Evolutionary conservation across 1,140 invertebrate genomes (phyloP).

Genomic region (Magallana angulata): DNA sequence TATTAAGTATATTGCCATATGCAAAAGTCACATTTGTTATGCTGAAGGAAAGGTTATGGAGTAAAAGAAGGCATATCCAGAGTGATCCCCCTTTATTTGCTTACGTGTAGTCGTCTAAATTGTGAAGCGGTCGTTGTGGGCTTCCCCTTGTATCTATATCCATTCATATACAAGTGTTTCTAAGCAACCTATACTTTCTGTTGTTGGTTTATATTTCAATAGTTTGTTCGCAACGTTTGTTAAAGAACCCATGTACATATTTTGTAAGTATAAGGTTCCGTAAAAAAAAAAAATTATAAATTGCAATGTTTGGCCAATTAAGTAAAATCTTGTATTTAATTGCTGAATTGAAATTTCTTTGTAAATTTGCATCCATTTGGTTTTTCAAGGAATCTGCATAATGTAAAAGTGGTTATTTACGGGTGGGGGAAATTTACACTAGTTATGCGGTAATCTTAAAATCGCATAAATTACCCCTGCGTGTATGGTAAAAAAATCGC

Average conservation of each 20-base stretch:
- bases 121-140: constrained; percentile 19
- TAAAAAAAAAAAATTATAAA: background rate
- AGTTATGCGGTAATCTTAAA: too few relatives aligned
- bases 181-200: constrained; percentile 24
- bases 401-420: too few relatives aligned
- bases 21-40: background rate
- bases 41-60: background rate
- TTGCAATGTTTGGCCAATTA: constrained; percentile 28
- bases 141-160: constrained; percentile 27
- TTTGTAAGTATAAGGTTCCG: constrained; percentile 18
- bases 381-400: constrained; percentile 17
- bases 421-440: too few relatives aligned
- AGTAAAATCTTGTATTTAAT: constrained; percentile 26
- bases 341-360: constrained; percentile 32
- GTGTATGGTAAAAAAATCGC: too few relatives aligned
- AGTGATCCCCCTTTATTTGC: constrained; percentile 51
- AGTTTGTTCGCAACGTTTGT: constrained; percentile 30
- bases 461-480: too few relatives aligned
- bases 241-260: constrained; percentile 10
- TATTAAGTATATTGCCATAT: too few relatives aligned
- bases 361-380: constrained; percentile 5
- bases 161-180: constrained; percentile 23
- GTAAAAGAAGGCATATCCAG: constrained; percentile 47
- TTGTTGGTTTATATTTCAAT: constrained; percentile 35
- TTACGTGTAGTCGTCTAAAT: constrained; percentile 41